These are phyloP conservation scores for Loriculus beryllinus DNA, from an alignment of 2,797 vertebrate species.

Conservation along the genomic window DNA sequence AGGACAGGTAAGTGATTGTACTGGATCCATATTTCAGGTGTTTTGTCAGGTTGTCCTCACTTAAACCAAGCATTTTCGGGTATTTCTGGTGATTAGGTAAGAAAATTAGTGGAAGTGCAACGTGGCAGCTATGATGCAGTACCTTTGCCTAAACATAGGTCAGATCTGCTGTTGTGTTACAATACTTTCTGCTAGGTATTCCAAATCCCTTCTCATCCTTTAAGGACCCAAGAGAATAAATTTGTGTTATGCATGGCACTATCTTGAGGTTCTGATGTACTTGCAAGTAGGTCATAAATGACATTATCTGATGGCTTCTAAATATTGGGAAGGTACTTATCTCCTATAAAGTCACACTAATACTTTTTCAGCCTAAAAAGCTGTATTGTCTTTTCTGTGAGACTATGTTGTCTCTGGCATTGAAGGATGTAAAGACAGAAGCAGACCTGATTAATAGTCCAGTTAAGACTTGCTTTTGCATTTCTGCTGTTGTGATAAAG, in stretches of 20 bases:
- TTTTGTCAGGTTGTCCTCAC: neutral
- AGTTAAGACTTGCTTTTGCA: neutral
- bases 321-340: neutral
- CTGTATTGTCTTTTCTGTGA: neutral
- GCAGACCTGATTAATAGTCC: neutral
- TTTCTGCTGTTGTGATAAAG: neutral
- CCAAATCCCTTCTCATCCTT: neutral
- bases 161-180: neutral
- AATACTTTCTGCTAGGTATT: neutral
- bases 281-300: neutral
- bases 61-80: neutral
- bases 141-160: neutral
- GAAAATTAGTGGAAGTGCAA: neutral
- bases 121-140: neutral
- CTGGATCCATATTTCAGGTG: rapidly evolving
- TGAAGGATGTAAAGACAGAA: neutral
- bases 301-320: neutral
- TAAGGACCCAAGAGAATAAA: neutral
- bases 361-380: neutral
- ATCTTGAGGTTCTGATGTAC: neutral
- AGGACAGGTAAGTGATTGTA: neutral
- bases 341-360: neutral
- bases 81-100: neutral
- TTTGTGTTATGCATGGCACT: neutral
- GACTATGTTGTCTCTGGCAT: neutral